Conservation (phyloP, 1,140 invertebrate genomes). For the fruit fly (Drosophila melanogaster) region DNA sequence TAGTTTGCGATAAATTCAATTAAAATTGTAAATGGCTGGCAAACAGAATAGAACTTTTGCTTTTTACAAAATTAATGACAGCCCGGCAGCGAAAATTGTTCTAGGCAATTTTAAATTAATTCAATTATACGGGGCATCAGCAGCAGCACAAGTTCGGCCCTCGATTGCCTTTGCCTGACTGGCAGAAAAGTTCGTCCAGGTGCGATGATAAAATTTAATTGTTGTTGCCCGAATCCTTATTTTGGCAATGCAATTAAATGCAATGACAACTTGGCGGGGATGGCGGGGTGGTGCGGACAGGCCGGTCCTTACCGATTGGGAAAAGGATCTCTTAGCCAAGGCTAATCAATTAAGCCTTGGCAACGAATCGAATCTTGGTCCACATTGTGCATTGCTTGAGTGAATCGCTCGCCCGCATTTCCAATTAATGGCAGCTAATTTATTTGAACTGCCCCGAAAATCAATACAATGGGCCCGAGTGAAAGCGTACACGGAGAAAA, state of each 20-base stretch:
- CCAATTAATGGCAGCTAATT: conserved; percentile 73
- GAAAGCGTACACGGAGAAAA: neutral
- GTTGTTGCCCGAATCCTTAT: conserved; percentile 43
- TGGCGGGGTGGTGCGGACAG: neutral
- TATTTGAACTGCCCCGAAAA: conserved; percentile 61
- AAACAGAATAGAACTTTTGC: conserved; percentile 33
- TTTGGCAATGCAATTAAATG: conserved; percentile 76
- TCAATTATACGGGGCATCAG: conserved; percentile 61
- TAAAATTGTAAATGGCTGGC: conserved; percentile 55
- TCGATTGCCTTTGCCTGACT: conserved; percentile 21
- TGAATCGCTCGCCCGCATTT: conserved; percentile 30
- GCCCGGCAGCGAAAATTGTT: conserved; percentile 6
- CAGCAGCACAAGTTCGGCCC: conserved; percentile 20
- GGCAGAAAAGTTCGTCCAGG: conserved; percentile 51
- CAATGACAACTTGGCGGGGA: conserved; percentile 38
- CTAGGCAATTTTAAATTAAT: conserved; percentile 66
- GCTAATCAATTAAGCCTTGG: conserved; percentile 64
- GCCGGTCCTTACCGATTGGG: neutral
- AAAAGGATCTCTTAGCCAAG: conserved; percentile 10
- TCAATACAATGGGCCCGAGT: conserved; percentile 46
- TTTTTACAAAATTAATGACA: conserved; percentile 35
- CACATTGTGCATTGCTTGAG: conserved; percentile 37
- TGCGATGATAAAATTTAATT: conserved; percentile 60
- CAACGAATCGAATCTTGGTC: conserved; percentile 40
- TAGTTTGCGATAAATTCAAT: conserved; percentile 63